phyloP scores from a whole-genome alignment of 2,888 invertebrate species.

The Odontocolon sp. region DNA sequence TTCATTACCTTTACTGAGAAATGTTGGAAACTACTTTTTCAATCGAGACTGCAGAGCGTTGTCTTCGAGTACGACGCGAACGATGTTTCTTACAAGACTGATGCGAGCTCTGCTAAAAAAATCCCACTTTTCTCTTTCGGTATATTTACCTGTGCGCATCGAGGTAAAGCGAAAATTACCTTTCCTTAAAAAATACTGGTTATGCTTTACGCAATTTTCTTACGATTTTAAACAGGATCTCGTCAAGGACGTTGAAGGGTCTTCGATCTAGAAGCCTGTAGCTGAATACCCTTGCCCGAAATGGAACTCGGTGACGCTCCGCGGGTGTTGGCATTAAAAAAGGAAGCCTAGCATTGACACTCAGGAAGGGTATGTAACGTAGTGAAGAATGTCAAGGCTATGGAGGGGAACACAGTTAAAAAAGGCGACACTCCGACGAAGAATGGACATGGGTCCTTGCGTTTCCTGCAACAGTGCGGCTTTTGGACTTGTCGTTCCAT shows the following conservation, averaged over 20 bases:
- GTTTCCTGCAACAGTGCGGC: slow-evolving; percentile 79
- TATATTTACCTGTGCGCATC: slow-evolving; percentile 49
- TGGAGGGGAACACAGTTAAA: slow-evolving; percentile 66
- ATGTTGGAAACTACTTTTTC: not conserved
- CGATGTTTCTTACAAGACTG: slow-evolving; percentile 43
- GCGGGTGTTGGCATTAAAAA: slow-evolving; percentile 35
- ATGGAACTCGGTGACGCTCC: slow-evolving; percentile 28
- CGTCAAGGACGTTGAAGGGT: slow-evolving; percentile 69
- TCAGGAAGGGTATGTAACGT: slow-evolving; percentile 61
- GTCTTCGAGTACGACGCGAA: slow-evolving; percentile 23
- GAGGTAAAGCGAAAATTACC: slow-evolving; percentile 19
- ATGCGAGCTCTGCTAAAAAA: slow-evolving; percentile 41
- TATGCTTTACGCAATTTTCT: slow-evolving; percentile 33
- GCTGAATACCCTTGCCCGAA: slow-evolving; percentile 50
- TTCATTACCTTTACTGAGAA: not conserved
- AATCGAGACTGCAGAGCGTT: not conserved
- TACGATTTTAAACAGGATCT: slow-evolving; percentile 19
- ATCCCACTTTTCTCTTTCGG: slow-evolving; percentile 14
- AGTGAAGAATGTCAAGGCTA: slow-evolving; percentile 76
- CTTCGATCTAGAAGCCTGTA: slow-evolving; percentile 49
- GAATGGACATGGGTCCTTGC: slow-evolving; percentile 67
- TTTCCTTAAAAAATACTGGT: slow-evolving; percentile 30
- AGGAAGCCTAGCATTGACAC: no score
- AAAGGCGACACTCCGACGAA: slow-evolving; percentile 60
- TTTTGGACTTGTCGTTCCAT: slow-evolving; percentile 67